phyloP scores from a whole-genome alignment of 2,888 invertebrate genomes.

The Drosophila vallismaia region DNA sequence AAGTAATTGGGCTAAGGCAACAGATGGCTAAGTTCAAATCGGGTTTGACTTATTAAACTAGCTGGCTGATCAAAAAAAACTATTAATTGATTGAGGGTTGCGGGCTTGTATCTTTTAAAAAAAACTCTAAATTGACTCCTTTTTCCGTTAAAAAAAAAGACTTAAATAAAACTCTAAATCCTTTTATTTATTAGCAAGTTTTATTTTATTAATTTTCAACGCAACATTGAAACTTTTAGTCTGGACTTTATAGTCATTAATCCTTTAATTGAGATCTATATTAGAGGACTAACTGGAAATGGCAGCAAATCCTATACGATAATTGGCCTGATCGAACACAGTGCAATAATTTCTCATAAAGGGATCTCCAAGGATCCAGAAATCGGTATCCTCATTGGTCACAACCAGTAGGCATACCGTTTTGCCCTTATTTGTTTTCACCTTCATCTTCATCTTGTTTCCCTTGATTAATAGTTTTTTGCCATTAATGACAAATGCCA shows the following conservation, averaged over 20 bases:
- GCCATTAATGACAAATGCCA: conserved; percentile 7
- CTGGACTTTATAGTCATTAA: not conserved
- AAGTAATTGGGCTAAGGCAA: not conserved
- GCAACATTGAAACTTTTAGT: not conserved
- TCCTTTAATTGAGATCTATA: conserved; percentile 24
- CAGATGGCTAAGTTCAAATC: not conserved
- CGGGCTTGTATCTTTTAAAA: too few relatives aligned
- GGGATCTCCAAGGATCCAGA: conserved; percentile 33
- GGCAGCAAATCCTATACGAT: conserved; percentile 26
- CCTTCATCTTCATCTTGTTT: conserved; percentile 13
- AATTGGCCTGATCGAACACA: conserved; percentile 14
- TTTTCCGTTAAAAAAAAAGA: too few relatives aligned
- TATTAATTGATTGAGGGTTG: too few relatives aligned
- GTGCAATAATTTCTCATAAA: conserved; percentile 23
- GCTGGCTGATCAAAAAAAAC: too few relatives aligned
- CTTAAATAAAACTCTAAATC: too few relatives aligned
- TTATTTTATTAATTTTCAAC: not conserved
- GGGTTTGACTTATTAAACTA: not conserved
- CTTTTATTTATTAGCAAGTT: too few relatives aligned
- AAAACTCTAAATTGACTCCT: too few relatives aligned
- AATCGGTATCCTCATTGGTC: conserved; percentile 15
- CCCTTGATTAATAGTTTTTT: conserved; percentile 1
- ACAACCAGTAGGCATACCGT: conserved; percentile 22
- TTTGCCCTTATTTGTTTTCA: conserved; percentile 19
- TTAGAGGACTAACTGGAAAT: not conserved